A percentile compares a stretch with the other conserved stretches of the same genome.
Evolutionary conservation across 2,113 vertebrate species (phyloP).

Genomic region (Arvicanthis niloticus): DNA sequence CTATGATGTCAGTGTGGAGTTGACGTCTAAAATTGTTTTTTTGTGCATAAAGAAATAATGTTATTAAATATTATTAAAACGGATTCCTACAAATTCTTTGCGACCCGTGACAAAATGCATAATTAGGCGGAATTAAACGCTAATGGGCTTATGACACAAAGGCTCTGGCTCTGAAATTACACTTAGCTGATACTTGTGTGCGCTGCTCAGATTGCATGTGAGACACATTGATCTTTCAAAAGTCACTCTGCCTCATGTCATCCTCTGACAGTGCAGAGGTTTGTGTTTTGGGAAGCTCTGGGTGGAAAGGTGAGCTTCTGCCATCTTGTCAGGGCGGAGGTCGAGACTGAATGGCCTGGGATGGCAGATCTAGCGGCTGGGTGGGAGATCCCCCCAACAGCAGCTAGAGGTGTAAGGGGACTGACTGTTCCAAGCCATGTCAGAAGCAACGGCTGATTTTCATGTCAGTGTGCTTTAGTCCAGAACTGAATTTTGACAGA

Average conservation of each 20-base stretch:
- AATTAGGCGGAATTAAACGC: slow-evolving; percentile 70
- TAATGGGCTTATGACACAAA: slow-evolving; percentile 61
- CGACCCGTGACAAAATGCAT: slow-evolving; percentile 12
- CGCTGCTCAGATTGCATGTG: neutral
- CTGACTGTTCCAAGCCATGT: fast-evolving
- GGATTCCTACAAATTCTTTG: slow-evolving; percentile 64
- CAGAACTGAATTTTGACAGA: neutral
- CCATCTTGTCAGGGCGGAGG: neutral
- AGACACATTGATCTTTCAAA: slow-evolving; percentile 49
- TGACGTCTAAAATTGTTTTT: slow-evolving; percentile 65
- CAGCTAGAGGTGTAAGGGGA: fast-evolving
- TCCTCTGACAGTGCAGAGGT: neutral
- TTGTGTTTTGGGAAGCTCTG: neutral
- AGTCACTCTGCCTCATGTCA: neutral
- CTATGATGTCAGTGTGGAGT: slow-evolving; percentile 56
- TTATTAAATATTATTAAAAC: slow-evolving; percentile 70
- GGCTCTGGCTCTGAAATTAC: slow-evolving; percentile 57
- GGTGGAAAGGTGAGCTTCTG: neutral
- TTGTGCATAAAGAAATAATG: slow-evolving; percentile 63
- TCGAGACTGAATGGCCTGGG: neutral
- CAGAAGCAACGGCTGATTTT: neutral
- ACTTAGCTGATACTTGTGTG: neutral
- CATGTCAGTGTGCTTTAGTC: neutral
- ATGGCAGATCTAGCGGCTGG: neutral
- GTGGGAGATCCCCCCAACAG: neutral